Evolutionary conservation across 2,797 vertebrate genomes (phyloP).

Genomic region (Silurus lanzhouensis): DNA sequence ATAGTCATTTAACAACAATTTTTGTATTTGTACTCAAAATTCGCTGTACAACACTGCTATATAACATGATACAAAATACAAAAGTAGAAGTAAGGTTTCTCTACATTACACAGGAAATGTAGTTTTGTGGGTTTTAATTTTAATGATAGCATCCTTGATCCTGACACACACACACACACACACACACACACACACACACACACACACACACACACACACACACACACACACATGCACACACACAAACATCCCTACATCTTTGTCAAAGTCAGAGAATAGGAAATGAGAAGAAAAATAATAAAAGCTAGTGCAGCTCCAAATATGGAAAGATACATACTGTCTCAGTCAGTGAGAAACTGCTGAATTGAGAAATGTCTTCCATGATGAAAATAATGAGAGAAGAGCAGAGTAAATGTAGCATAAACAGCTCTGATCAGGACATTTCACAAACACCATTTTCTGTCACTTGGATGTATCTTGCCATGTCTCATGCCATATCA

Average conservation of each 20-base stretch:
- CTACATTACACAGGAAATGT: neutral
- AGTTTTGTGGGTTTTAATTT: neutral
- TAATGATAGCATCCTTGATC: neutral
- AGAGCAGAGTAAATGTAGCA: constrained; percentile 65
- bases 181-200: neutral
- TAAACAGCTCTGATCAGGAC: constrained; percentile 68
- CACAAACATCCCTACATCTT: neutral
- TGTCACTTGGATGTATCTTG: constrained; percentile 73
- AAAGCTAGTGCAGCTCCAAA: constrained; percentile 21
- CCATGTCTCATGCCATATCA: constrained; percentile 54
- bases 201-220: too few relatives aligned
- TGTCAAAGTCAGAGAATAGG: constrained; percentile 16
- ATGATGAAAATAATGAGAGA: constrained; percentile 45
- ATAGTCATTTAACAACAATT: neutral
- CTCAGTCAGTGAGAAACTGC: constrained; percentile 21
- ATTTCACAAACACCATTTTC: constrained; percentile 69
- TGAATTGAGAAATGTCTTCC: constrained; percentile 46
- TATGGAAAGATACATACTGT: constrained; percentile 34
- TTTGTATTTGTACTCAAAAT: neutral
- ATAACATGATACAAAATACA: neutral
- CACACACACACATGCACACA: neutral
- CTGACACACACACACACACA: neutral
- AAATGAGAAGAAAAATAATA: constrained; percentile 12
- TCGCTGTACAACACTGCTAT: neutral
- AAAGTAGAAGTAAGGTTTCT: neutral